Base-by-base conservation (phyloP, 2,113 vertebrate genomes). In the Bothrops jararaca region DNA sequence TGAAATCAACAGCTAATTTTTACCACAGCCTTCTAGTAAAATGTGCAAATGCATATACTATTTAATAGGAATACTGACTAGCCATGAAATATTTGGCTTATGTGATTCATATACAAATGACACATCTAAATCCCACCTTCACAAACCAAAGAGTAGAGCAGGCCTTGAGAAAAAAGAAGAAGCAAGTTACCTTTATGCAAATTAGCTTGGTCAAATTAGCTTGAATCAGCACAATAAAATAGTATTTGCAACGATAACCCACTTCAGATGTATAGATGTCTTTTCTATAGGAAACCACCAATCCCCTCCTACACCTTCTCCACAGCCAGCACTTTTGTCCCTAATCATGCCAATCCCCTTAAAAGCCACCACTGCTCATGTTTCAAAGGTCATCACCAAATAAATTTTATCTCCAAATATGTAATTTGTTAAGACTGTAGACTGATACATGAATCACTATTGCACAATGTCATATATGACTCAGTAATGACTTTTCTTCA, bases 401-500 rank as follows among this genome's bases (percentile, higher is more conserved):
- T 58, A 74, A 60, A 42, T 92, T 90, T 86, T 90, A 89, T 92
- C 54, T 74, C 57, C 34, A 22, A 91, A 80, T 57, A 23, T 1
- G 20, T 54, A 80, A 39, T 64, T 53, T 80, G 64, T 90, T 90
- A 29, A 0, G 18, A 22, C 24, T 23, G 80, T 95, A 34, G 86
- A 60, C 5, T 95, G n/a, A 42, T 92, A 90, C 0, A 0, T 93
- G 93, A 94, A 93, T 56, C 42, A 90, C 1, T 0, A 0, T 53
- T 90, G 85, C 18, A 0, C 52, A 86, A 85, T 89, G 74, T 64
- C 64, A 56, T 69, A 69, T 34, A 64, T 93, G 93, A 93, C 56
- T 93, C 93, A 93, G 88, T 26, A 29, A 56, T 90, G 56, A 86
- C 88, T 94, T 91, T 91, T 90, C 93, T 94, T 91, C 85, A 53